Conservation (phyloP, 2,888 invertebrate genomes). For the Tipula vernalis region DNA sequence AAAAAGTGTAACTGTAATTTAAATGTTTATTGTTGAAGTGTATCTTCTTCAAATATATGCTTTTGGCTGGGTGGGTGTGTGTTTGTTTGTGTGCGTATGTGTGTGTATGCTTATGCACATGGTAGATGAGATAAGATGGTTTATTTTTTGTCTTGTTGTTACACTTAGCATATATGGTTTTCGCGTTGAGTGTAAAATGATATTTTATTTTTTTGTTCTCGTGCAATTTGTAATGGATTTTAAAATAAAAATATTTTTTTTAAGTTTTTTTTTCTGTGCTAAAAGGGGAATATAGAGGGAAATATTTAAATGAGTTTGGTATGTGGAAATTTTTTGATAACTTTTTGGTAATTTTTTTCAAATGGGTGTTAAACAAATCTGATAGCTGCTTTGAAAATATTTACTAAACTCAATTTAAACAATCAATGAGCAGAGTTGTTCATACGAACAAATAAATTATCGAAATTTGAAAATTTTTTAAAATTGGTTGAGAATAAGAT, state of each 20-base stretch:
- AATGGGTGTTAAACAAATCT: too few relatives aligned
- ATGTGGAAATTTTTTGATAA: too few relatives aligned
- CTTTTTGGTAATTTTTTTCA: too few relatives aligned
- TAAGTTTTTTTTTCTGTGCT: not conserved
- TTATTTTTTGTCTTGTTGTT: not conserved
- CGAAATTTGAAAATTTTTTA: too few relatives aligned
- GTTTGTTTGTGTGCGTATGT: not conserved
- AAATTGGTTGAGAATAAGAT: too few relatives aligned
- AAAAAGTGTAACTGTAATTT: constrained; percentile 4
- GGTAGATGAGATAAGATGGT: not conserved
- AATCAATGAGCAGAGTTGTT: too few relatives aligned
- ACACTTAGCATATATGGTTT: not conserved
- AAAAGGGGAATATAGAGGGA: not conserved
- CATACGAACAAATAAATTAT: too few relatives aligned
- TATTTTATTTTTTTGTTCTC: not conserved
- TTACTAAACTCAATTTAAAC: too few relatives aligned
- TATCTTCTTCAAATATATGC: not conserved
- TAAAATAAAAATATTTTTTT: not conserved
- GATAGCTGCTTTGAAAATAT: too few relatives aligned
- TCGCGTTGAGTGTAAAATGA: not conserved
- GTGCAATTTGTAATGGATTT: not conserved
- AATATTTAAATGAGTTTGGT: too few relatives aligned
- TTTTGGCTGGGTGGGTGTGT: not conserved
- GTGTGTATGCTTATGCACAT: not conserved
- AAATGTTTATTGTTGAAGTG: not conserved